Evolutionary conservation across 1,140 invertebrate genomes (phyloP), one percentile per base, ranked within the genome.

Genomic region (Asobara japonica): DNA sequence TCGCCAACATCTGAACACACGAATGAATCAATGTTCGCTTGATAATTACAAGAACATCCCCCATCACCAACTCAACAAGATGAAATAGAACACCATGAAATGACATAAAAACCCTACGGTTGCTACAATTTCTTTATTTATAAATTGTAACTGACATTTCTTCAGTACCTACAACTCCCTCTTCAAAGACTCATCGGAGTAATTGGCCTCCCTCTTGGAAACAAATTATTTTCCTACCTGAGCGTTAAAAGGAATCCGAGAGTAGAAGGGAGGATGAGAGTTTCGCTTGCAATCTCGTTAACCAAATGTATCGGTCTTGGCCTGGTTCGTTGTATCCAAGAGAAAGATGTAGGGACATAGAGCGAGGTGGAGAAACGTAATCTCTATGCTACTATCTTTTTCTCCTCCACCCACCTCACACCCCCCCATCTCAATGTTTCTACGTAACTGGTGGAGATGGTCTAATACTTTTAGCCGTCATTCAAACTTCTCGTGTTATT

Each of bases 221-320:
- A 36, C 29, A 36, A 60, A 60, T 68, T 68, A 68, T 68, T 68
- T 68, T 68, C 30, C n/a, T 68, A 68, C 45, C 31, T 67, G 48
- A 56, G 25, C 27, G 27, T 56, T 56, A 56, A 60, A 68, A 33
- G 45, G 29, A 68, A 68, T 56, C 25, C 66, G 10, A 36, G 45
- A 56, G 66, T 51, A 16, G 16, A 22, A 56, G 29, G 27, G 18
- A 51, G 45, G 45, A 41, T 8, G 41, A 45, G 41, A 67, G n/a
- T n/a, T 68, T 68, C 66, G 31, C 45, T 68, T 68, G 48, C 45
- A 68, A 68, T 68, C 45, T 68, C 66, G 66, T 68, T 68, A 68
- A 33, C 45, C 66, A 68, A 68, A 68, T 68, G 66, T 56, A 68
- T 68, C 51, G 51, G 67, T 69, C 68, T 70, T 25, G 33, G 27